Evolutionary conservation across 2,888 invertebrate genomes (phyloP), one percentile per base, ranked within the genome.

Genomic region (Salticus scenicus): DNA sequence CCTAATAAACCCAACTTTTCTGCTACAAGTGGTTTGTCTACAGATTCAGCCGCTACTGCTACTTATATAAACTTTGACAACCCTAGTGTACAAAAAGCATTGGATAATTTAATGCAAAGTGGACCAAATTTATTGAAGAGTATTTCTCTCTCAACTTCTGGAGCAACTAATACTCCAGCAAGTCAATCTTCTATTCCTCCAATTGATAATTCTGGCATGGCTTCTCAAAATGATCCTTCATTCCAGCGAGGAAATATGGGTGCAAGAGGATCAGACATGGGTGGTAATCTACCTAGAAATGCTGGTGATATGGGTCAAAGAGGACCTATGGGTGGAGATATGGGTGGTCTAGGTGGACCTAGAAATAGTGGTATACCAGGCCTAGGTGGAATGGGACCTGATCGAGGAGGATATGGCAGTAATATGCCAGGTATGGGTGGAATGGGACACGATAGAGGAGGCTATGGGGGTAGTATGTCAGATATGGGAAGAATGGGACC

Each of bases 81-180:
- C 88, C 92, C 92, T 4, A 91, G 89, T 88, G 91, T 92, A 24
- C 91, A 92, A 90, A 90, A 91, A 87, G 92, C 92, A 1, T 88
- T 92, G 20, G 91, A 92, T 78, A 91, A 90, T 85, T 90, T 92
- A n/a, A 91, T 92, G 74, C 91, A 91, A 83, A 91, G 90, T 88
- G 91, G 91, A 2, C 90, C 91, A 17, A 90, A 89, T 81, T 88
- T 91, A 27, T 88, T 91, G 77, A 89, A 90, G 77, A 90, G 89
- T 88, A 89, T 91, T 63, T 78, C 79, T 51, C 88, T 88, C 28
- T 67, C 83, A 0, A 41, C 72, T 28, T 75, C 86, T 30, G 64
- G 41, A 57, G 41, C 63, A 12, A 51, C 57, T 27, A 74, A 41
- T 20, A 17, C 57, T 41, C 66, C 37, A 20, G 33, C 41, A 27